Base-by-base conservation (phyloP, 1,140 invertebrate genomes). In the Carcinoscorpius rotundicauda region DNA sequence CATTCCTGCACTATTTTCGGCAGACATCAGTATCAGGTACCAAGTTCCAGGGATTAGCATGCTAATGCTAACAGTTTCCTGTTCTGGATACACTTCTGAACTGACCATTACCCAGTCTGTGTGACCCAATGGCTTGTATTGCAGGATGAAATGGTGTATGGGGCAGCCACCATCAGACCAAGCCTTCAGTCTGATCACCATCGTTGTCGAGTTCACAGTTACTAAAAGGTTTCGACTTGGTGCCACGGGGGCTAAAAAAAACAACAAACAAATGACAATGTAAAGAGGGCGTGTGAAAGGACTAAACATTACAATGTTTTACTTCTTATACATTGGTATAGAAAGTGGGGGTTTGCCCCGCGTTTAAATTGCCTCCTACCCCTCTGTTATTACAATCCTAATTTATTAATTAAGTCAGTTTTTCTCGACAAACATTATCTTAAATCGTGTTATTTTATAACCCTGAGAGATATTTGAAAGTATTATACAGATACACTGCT, bases 11-110 rank as follows among this genome's bases (percentile, higher is more conserved):
- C 93, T 91, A 76, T 95, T 96, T 76, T 91, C 86, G 0, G 93
- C 92, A 0, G 87, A 89, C 61, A 96, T 86, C 66, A 86, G 84
- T 71, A 81, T 76, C 67, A 91, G 86, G 75, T 97, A 97, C 91
- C 92, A 94, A 10, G 86, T 92, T 5, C 91, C 93, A 0, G 93
- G 90, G 72, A 92, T 91, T 68, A 97, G 78, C 74, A 95, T 93
- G 65, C 92, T 79, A 51, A 95, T 89, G 75, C 94, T 91, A 51
- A 70, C 66, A n/a, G 64, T 59, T 49, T 70, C 64, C 9, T 68
- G 58, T 1, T 65, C 52, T 29, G 69, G 58, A 56, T 64, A 60
- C 8, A 68, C 52, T 29, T 62, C 64, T 10, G 63, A 71, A 5
- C 70, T 66, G 3, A 73, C 60, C 29, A 69, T 53, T 5, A 71